phyloP scores from a whole-genome alignment of 2,888 invertebrate species.

The Kryphioiulus occultus region DNA sequence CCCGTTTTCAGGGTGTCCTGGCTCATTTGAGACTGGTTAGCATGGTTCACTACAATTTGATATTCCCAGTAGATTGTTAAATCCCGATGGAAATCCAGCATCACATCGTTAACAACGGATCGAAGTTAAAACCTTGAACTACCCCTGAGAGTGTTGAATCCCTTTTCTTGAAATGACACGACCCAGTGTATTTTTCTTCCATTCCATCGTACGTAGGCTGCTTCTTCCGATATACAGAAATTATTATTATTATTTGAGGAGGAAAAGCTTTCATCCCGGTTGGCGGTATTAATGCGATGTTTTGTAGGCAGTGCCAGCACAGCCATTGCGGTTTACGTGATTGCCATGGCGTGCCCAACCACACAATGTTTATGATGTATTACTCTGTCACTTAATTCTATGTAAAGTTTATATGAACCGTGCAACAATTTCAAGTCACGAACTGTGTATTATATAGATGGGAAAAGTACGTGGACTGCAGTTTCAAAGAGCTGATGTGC shows the following conservation, averaged over 20 bases:
- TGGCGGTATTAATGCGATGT: constrained; percentile 32
- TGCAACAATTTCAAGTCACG: constrained; percentile 40
- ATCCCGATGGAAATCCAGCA: not conserved
- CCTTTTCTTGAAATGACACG: not conserved
- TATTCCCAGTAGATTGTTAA: not conserved
- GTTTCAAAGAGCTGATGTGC: constrained; percentile 36
- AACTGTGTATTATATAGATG: constrained; percentile 38
- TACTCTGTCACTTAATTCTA: constrained; percentile 40
- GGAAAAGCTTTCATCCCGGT: constrained; percentile 7
- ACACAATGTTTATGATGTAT: constrained; percentile 40
- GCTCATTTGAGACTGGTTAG: not conserved
- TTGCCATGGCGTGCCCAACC: constrained; percentile 40
- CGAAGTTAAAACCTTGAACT: not conserved
- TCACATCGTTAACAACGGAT: not conserved
- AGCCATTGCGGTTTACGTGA: constrained; percentile 38
- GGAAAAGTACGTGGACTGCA: constrained; percentile 36
- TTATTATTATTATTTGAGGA: constrained; percentile 37
- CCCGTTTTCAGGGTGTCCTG: too few species aligned
- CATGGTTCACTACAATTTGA: not conserved
- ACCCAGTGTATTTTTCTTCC: not conserved
- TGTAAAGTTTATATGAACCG: constrained; percentile 38
- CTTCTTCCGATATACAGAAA: not conserved
- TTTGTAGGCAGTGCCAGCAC: constrained; percentile 35
- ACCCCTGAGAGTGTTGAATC: not conserved
- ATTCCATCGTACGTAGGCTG: not conserved